These are phyloP conservation scores for Stomatorhinus ivindoensis DNA, from an alignment of 2,113 vertebrate species.

Conservation along the genomic window DNA sequence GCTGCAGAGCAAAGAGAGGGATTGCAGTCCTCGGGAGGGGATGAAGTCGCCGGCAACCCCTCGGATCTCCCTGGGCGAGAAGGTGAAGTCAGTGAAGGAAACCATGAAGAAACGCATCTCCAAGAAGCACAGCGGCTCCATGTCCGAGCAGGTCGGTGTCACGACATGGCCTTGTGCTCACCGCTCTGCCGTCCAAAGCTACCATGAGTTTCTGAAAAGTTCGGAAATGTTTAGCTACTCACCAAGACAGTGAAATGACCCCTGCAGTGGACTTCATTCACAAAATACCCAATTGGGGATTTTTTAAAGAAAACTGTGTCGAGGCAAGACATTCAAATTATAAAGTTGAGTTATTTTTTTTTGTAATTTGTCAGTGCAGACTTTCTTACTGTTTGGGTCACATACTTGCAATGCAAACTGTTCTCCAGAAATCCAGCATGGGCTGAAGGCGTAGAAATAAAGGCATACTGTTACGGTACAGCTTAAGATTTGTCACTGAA, in stretches of 20 bases:
- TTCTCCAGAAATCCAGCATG: neutral
- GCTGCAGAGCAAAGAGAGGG: conserved; percentile 69
- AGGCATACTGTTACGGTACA: neutral
- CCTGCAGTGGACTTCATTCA: neutral
- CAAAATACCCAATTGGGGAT: neutral
- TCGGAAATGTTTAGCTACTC: neutral
- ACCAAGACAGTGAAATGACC: neutral
- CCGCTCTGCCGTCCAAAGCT: neutral
- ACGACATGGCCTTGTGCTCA: neutral
- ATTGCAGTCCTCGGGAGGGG: conserved; percentile 63
- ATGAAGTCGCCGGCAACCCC: conserved; percentile 78
- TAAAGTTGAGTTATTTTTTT: neutral
- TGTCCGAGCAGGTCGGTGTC: conserved; percentile 73
- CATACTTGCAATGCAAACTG: neutral
- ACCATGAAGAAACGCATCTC: conserved; percentile 96
- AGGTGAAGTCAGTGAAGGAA: conserved; percentile 93
- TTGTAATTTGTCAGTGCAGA: neutral
- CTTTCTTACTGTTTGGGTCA: neutral
- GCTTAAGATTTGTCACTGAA: neutral
- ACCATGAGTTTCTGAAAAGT: neutral
- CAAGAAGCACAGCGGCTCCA: conserved; percentile 76
- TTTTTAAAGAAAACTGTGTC: neutral
- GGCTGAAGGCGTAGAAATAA: neutral
- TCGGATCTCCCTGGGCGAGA: conserved; percentile 86
- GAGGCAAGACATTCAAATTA: neutral